These are phyloP conservation scores for Caenorhabditis zanzibari DNA, from an alignment of 2,888 invertebrate genomes.

Conservation along the genomic window DNA sequence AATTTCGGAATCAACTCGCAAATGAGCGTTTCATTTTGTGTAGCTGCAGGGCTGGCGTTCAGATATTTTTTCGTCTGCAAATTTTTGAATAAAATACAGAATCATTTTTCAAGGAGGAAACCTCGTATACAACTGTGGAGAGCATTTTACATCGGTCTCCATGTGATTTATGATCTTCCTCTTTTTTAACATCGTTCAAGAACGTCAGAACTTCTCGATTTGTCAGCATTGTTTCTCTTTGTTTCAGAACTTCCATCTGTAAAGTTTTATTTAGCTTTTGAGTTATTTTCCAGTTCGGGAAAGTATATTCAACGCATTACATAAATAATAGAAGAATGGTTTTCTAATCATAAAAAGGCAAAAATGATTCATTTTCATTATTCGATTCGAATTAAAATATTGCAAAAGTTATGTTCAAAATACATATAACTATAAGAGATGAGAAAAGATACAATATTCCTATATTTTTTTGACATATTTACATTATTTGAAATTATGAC, in stretches of 20 bases:
- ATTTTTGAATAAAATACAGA: too few species aligned
- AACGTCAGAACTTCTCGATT: conserved; percentile 71
- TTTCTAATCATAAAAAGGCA: conserved; percentile 6
- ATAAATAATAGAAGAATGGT: neutral
- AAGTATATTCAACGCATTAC: conserved; percentile 5
- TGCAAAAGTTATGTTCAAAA: conserved; percentile 3
- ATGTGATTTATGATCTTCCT: conserved; percentile 45
- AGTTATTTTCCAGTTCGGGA: neutral
- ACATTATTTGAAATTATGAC: conserved; percentile 55
- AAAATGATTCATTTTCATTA: conserved; percentile 9
- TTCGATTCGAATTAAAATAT: neutral
- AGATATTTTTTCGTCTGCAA: conserved; percentile 69
- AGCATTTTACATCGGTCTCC: conserved; percentile 61
- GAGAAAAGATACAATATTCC: conserved; percentile 13
- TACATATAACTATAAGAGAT: conserved; percentile 9
- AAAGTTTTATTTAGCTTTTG: neutral
- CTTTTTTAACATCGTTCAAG: conserved; percentile 59
- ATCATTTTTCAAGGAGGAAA: too few species aligned
- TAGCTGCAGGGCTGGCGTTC: conserved; percentile 63
- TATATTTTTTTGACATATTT: conserved; percentile 17
- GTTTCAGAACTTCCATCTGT: conserved; percentile 71
- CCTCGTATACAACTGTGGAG: conserved; percentile 70
- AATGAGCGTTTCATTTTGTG: conserved; percentile 61
- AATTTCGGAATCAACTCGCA: conserved; percentile 62
- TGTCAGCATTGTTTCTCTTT: conserved; percentile 65